Base-by-base conservation (phyloP, 2,888 invertebrate species). In the Erebia palarica region DNA sequence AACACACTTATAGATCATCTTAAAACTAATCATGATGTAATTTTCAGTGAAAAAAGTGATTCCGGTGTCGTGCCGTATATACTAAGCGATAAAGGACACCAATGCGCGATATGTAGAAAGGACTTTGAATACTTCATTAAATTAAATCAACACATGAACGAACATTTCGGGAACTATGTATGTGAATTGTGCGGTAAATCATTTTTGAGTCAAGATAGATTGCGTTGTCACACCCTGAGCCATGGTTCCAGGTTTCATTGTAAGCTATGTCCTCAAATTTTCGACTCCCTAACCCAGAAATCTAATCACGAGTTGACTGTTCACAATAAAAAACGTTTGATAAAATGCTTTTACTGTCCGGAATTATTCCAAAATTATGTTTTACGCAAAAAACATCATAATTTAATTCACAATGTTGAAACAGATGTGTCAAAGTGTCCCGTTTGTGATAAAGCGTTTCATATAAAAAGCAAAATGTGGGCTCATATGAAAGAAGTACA, bases 91-190 rank as follows among this genome's bases (percentile, higher is more conserved):
- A 83, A 86, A 9, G 68, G 58, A 0, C 88, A 83, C 66, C 75
- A 84, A 75, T 93, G 93, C 76, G 90, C 88, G 0, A 73, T 90
- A 0, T 93, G 93, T 66, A 76, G 77, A 0, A 80, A 85, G 65
- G 75, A 80, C 0, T 92, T 91, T 65, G 83, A 86, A 47, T 92
- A 91, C 70, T 93, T 92, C 65, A 84, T 88, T 5, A 92, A 88
- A 72, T 73, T 92, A 0, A 93, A 92, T 65, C 89, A 92, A 66
- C 93, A 93, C 67, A 92, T 93, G 92, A 93, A 93, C 69, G 77
- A 79, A 7, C 93, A 93, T 72, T 93, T 78, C 65, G 89, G 88
- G 0, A 83, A 81, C 69, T 92, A 88, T 47, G 82, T 92, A 0
- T 93, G 93, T 69, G 92, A 92, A 51, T 49, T 82, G 0, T 93